These are phyloP conservation scores for Trichonephila clavipes DNA, from an alignment of 1,140 invertebrate genomes.

Conservation along the genomic window DNA sequence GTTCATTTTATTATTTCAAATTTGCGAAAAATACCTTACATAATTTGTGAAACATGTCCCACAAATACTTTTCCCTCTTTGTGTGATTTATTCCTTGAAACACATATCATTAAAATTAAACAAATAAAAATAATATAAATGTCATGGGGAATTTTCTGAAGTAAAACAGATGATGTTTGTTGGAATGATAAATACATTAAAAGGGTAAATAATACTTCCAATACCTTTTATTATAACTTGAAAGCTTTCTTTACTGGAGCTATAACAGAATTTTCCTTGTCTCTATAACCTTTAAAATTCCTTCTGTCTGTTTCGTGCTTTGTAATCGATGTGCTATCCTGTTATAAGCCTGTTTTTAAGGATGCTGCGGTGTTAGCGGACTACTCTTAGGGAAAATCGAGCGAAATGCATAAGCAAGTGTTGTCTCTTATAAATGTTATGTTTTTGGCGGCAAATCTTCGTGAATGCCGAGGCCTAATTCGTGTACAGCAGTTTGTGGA, in stretches of 20 bases:
- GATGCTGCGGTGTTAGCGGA: slow-evolving; percentile 1
- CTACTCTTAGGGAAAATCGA: not conserved
- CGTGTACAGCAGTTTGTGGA: too few species aligned
- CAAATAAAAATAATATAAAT: not conserved
- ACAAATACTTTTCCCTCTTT: too few species aligned
- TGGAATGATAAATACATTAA: not conserved
- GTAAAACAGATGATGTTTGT: not conserved
- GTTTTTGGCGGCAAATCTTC: not conserved
- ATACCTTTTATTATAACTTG: not conserved
- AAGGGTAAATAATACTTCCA: too few species aligned
- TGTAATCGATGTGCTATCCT: not conserved
- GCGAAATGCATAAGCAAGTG: slow-evolving; percentile 18
- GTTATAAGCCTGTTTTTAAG: not conserved
- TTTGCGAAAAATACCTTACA: too few species aligned
- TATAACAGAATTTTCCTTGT: not conserved
- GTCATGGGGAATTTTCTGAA: too few species aligned
- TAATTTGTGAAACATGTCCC: too few species aligned
- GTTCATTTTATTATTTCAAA: too few species aligned
- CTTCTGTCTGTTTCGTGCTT: not conserved
- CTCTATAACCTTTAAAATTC: not conserved
- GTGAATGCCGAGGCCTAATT: too few species aligned
- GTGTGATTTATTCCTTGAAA: not conserved
- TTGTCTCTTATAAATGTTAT: not conserved
- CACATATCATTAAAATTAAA: not conserved
- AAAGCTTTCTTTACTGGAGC: not conserved